These are phyloP conservation scores for Pachyramphus minor DNA, from an alignment of 2,113 vertebrate species.

Conservation along the genomic window DNA sequence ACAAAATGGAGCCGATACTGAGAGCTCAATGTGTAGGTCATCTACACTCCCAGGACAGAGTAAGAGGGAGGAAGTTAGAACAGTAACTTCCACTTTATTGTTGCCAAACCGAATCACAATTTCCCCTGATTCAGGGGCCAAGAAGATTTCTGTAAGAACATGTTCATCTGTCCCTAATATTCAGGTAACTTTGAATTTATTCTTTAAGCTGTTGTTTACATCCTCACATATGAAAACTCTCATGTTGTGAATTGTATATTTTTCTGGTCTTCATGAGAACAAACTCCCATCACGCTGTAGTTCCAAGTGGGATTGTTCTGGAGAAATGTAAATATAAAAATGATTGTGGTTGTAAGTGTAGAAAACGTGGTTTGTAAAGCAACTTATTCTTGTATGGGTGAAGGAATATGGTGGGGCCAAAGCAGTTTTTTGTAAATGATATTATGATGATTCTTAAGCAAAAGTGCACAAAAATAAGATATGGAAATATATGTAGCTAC, in stretches of 20 bases:
- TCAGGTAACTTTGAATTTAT: slow-evolving; percentile 67
- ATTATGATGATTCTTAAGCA: not conserved
- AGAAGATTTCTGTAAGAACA: slow-evolving; percentile 62
- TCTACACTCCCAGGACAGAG: slow-evolving; percentile 61
- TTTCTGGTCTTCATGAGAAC: not conserved
- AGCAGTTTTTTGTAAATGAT: not conserved
- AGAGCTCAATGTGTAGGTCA: not conserved
- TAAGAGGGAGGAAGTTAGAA: slow-evolving; percentile 67
- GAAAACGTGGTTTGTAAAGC: not conserved
- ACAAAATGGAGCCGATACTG: not conserved
- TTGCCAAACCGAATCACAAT: slow-evolving; percentile 35
- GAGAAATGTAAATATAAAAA: not conserved
- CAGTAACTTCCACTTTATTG: slow-evolving; percentile 65
- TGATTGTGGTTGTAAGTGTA: not conserved
- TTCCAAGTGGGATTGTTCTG: not conserved
- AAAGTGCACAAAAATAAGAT: not conserved
- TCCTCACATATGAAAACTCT: not conserved
- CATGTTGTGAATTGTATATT: not conserved
- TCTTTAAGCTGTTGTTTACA: not conserved
- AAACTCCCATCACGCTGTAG: not conserved
- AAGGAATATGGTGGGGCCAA: not conserved
- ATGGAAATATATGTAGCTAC: not conserved
- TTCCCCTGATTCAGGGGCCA: slow-evolving; percentile 55
- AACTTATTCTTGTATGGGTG: not conserved
- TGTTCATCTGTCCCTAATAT: slow-evolving; percentile 41